Evolutionary conservation across 2,797 vertebrate genomes (phyloP), one percentile per base, ranked within the genome.

Genomic region (Chaetodon trifasciatus): DNA sequence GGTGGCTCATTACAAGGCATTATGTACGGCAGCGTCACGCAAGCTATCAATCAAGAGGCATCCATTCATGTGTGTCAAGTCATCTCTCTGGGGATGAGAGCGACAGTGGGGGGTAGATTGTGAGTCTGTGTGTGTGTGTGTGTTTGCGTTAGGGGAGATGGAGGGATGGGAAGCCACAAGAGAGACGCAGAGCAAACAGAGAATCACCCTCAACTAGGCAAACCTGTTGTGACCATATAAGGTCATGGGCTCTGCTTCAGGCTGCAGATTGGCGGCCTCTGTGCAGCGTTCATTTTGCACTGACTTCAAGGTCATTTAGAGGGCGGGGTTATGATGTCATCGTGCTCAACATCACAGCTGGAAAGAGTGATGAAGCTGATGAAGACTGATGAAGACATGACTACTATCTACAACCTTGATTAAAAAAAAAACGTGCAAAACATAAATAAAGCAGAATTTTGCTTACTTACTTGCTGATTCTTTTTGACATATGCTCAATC

Each of bases 11-110:
- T 94, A 93, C 78, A 71, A 28, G 77, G 86, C 86, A 77, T 91
- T 89, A 92, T 91, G 83, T 90, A 84, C 77, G 57, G 77, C 83
- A 35, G 80, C 87, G 92, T 92, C 92, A 91, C 85, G 70, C 86
- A 67, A 91, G 86, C 92, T 89, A 91, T 92, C 93, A 93, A 91
- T 94, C 93, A 93, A 83, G 81, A 79, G 35, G 73, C 84, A 81
- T 82, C 91, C 91, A 91, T 87, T 91, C 89, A 90, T 88, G 91
- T 86, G 90, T 70, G 56, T 87, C 90, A 91, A 88, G 87, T 83
- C 82, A 87, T 91, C 90, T 93, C 89, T 93, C 89, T 35, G 24
- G 86, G 82, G 91, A 86, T 68, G 80, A 50, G 68, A 70, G 77
- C 58, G 65, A 68, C 78, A 37, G 76, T 15, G 55, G 46, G 79